Base-by-base conservation (phyloP, 1,140 invertebrate species). In the Pemphigus obesinymphae region DNA sequence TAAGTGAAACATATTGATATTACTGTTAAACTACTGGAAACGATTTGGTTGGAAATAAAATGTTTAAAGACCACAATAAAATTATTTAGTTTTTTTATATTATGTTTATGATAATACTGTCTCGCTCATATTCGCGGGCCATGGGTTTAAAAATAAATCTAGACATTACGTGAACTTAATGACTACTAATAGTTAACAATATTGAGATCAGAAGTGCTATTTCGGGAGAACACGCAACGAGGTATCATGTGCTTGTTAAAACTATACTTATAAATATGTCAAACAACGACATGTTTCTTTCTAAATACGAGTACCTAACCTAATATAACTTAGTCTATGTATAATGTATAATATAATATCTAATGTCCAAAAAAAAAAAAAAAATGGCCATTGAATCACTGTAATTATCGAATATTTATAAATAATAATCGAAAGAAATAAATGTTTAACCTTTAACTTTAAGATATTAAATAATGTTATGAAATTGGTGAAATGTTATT, bases 121-220 rank as follows among this genome's bases (percentile, higher is more conserved):
- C 2, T 15, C 13, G 23, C 29, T 48, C 43, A 34, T 34, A 73
- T 40, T 73, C 45, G n/a, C n/a, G 29, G 70, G 70, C 50, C 70
- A 45, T 31, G 29, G 29, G 70, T 73, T 73, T 73, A 73, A 73
- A 73, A 73, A 73, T 73, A 73, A 45, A 50, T 10, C 15, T 48
- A 50, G 17, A 73, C 43, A 48, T 50, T 73, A 31, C 20, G 70
- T 73, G 17, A 3, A 73, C 20, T 50, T 73, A 73, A 73, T 73
- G 70, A 50, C 70, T 5, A 50, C 70, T 73, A 50, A 73, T 73
- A 50, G 43, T 48, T 20, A 31, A 34, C 70, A 73, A 73, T 73
- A 50, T 73, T 50, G 45, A 73, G 70, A 73, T 73, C 45, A n/a
- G 20, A 8, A 73, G 17, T 6, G 70, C 45, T 73, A 73, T 73